Evolutionary conservation across 2,113 vertebrate genomes (phyloP), one percentile per base, ranked within the genome.

Genomic region (Ranitomeya imitator): DNA sequence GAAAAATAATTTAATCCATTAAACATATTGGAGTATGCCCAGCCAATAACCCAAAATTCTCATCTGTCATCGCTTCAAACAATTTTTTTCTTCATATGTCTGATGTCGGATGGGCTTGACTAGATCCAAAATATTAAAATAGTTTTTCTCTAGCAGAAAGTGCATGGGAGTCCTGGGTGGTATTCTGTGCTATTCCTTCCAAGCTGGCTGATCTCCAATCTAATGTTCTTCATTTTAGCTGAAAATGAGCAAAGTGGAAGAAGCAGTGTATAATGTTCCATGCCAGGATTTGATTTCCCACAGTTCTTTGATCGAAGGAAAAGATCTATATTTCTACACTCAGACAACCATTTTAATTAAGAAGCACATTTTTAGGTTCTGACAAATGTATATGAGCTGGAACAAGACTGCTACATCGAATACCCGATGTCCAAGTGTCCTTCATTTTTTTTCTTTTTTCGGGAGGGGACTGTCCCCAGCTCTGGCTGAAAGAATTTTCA

Each of bases 161-260:
- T 84, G 63, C 26, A 84, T 2, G 82, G 65, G 51, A 84, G 63
- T 69, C 63, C 82, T 84, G 82, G 82, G 82, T 84, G 82, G 82
- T 55, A 84, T 69, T 54, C 59, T 54, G 7, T 11, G 63, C n/a
- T 23, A 71, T 84, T 16, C 65, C 82, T 84, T 84, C 63, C 82
- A 84, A 71, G 79, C 82, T 84, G 82, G 82, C 82, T 10, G 12
- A 26, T 18, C 63, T 84, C 82, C 82, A 84, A 71, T 26, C 82
- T 26, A 69, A 84, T 84, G 82, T 69, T 83, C 82, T 84, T 84
- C 63, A 84, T 84, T 84, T 84, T 55, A 84, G 82, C 82, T 54
- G 82, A 84, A 84, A 84, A 84, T 84, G 82, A 84, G 82, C 82
- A 84, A 84, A 84, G 82, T 84, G 82, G 67, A 69, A 84, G 63